Evolutionary conservation across 2,113 vertebrate species (phyloP).

Genomic region (Crotalus helleri): DNA sequence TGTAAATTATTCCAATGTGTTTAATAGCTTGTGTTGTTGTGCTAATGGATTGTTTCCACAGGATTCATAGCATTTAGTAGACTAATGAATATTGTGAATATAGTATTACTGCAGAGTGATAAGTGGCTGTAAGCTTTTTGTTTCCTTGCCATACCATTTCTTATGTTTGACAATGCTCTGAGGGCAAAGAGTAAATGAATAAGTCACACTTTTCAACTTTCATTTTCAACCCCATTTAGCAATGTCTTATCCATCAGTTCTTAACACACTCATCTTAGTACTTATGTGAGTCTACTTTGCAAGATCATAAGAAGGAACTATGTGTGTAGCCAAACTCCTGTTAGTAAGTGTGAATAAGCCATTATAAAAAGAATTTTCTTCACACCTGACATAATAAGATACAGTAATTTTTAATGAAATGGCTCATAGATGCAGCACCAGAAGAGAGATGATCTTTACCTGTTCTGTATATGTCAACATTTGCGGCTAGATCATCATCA

Average conservation of each 20-base stretch:
- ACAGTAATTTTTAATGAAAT: not conserved
- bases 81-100: not conserved
- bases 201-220: slow-evolving; percentile 9
- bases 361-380: not conserved
- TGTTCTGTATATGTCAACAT: not conserved
- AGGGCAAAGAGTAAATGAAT: not conserved
- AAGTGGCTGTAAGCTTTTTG: not conserved
- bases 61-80: not conserved
- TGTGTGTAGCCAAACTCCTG: not conserved
- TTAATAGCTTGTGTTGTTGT: slow-evolving; percentile 2
- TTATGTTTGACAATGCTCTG: not conserved
- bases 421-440: not conserved
- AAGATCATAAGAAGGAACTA: not conserved
- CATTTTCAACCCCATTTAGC: not conserved
- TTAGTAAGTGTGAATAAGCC: not conserved
- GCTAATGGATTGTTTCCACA: slow-evolving; percentile 3
- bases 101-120: not conserved
- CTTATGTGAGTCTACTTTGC: not conserved
- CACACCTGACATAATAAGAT: not conserved
- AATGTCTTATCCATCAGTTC: not conserved
- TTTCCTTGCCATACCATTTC: slow-evolving; percentile 10
- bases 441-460: not conserved
- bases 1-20: not conserved
- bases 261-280: not conserved
- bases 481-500: not conserved